Base-by-base conservation (phyloP, 2,113 vertebrate species). In the Phyllostomus hastatus region DNA sequence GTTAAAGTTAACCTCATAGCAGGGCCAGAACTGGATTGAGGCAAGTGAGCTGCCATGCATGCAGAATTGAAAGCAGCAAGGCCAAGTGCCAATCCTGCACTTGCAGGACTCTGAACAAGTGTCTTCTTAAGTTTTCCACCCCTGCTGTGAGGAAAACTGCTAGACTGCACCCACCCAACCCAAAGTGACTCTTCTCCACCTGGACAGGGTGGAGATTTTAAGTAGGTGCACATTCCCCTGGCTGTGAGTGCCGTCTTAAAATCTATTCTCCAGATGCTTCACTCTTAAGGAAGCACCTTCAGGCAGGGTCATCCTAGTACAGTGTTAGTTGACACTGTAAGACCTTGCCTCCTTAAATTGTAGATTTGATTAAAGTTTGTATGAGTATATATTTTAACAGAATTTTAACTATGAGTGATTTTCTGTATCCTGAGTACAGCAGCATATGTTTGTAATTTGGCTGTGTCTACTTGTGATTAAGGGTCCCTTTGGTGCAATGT, bases 371-470 rank as follows among this genome's bases (percentile, higher is more conserved):
- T 88, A 38, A 86, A 50, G 66, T 67, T 75, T 81, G 24, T 41
- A 75, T 4, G 38, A 52, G 43, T 86, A 31, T 22, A 50, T 73
- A 50, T 92, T 82, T 75, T 46, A 69, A n/a, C 26, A 70, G 69
- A 84, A 59, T 78, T 90, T 90, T 93, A 43, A 66, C 54, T 85
- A 57, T 92, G n/a, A 31, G n/a, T 59, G 69, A 61, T 84, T 92
- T 88, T 83, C 59, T 70, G 11, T 92, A 83, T 14, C 41, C 41
- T 54, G n/a, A 92, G 28, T 76, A 69, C 35, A 52, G 17, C 14
- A 86, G n/a, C 66, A 3, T 35, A 69, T 69, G 10, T 88, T 88
- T 84, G 16, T 26, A 66, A 72, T 79, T 89, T 52, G 86, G 46
- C 15, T 17, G 10, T 79, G 26, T 31, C 67, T 10, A 59, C 16